These are phyloP conservation scores for Epsilonema sp. DNA, from an alignment of 2,888 invertebrate species.

Conservation along the genomic window DNA sequence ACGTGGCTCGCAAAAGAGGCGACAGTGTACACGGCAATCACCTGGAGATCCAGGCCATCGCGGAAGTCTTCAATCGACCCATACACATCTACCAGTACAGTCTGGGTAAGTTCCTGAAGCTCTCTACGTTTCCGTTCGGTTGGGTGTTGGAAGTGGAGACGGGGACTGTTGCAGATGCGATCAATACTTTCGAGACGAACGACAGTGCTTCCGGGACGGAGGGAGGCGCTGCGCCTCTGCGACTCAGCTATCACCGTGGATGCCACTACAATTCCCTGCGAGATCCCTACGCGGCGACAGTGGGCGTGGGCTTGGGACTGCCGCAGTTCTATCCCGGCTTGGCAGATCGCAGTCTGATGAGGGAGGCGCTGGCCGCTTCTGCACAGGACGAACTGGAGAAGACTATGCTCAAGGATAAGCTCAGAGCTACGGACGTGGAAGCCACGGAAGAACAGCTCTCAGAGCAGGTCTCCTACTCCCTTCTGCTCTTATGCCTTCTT, in stretches of 20 bases:
- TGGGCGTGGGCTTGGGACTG: slow-evolving; percentile 62
- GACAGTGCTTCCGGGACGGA: slow-evolving; percentile 36
- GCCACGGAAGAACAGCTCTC: slow-evolving; percentile 73
- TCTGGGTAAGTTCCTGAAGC: slow-evolving; percentile 42
- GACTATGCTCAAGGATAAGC: slow-evolving; percentile 72
- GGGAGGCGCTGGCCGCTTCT: slow-evolving; percentile 15
- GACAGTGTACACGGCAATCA: slow-evolving; percentile 69
- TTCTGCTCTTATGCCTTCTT: neutral
- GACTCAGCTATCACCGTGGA: slow-evolving; percentile 63
- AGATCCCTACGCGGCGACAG: slow-evolving; percentile 52
- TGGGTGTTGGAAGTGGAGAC: too few species aligned
- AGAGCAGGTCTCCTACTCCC: slow-evolving; percentile 55
- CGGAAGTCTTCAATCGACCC: slow-evolving; percentile 65
- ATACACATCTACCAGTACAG: slow-evolving; percentile 65
- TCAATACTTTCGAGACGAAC: slow-evolving; percentile 64
- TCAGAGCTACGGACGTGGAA: slow-evolving; percentile 72
- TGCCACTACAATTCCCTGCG: slow-evolving; percentile 71
- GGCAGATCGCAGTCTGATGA: slow-evolving; percentile 18
- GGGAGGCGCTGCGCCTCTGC: slow-evolving; percentile 40
- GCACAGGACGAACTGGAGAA: too few species aligned
- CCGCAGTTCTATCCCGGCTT: slow-evolving; percentile 45
- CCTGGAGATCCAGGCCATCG: slow-evolving; percentile 70
- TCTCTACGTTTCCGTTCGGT: too few species aligned
- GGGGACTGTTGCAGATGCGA: slow-evolving; percentile 58
- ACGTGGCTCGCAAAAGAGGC: slow-evolving; percentile 55